Evolutionary conservation across 2,888 invertebrate genomes (phyloP), one percentile per base, ranked within the genome.

Genomic region (Eupithecia dodoneata): DNA sequence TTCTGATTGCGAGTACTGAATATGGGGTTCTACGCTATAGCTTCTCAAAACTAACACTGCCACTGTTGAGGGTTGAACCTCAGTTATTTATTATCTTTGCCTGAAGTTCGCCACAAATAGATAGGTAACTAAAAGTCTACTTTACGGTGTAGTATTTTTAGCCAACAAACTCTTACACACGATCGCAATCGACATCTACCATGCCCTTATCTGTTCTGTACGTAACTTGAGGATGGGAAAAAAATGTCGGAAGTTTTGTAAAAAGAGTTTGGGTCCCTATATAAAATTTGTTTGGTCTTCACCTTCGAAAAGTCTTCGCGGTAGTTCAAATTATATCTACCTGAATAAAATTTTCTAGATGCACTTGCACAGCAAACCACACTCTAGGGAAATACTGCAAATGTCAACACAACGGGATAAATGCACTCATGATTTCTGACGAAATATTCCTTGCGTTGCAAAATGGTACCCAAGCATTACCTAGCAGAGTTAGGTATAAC

Each of bases 331-430:
- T 52, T 13, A 52, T 52, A 15, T 13, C 15, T 13, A 52, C 5
- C 15, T 55, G 6, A 55, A 55, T 55, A 52, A 52, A 52, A 15
- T 52, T 15, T 52, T 4, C 49, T 49, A 4, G 49, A 7, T 6
- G 55, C 4, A 52, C 15, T 15, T 52, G 9, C 18, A 59, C 18
- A 18, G 12, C 9, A 59, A 18, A 63, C 63, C 44, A 72, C 65
- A 73, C 76, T 75, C 75, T 15, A 73, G 75, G 75, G 73, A 75
- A 75, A 77, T 77, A 63, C 74, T 76, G 66, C 52, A 76, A 76
- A 66, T 76, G 72, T 73, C 73, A 76, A 63, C 76, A 69, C 30
- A 63, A 30, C 10, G 59, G 18, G 30, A 63, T 63, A 63, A 63
- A 63, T 52, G 41, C 55, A 65, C n/a, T 74, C 52, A 18, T 47